phyloP scores from a whole-genome alignment of 2,113 vertebrate genomes.

The Neofelis nebulosa region DNA sequence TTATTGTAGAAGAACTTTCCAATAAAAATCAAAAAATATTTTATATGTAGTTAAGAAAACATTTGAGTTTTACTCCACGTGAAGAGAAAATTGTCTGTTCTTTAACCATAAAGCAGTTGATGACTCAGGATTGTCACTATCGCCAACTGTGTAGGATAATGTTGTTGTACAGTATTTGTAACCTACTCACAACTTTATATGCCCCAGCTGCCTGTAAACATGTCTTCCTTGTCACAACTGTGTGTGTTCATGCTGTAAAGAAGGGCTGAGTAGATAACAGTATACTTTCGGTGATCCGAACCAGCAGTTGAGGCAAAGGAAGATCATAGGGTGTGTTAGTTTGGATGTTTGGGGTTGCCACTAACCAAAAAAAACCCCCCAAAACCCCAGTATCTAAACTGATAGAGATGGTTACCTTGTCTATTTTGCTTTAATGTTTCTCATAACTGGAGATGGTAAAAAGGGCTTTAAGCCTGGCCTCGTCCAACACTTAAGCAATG shows the following conservation, averaged over 20 bases:
- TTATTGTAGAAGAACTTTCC: background rate
- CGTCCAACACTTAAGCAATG: background rate
- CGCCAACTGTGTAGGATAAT: background rate
- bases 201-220: slow-evolving; percentile 32
- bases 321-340: background rate
- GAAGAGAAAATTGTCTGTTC: background rate
- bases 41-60: background rate
- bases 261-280: background rate
- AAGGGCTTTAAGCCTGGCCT: background rate
- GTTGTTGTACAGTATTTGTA: slow-evolving; percentile 4
- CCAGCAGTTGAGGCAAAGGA: background rate
- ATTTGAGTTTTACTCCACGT: background rate
- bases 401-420: background rate
- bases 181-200: background rate
- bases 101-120: background rate
- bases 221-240: background rate
- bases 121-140: slow-evolving; percentile 3
- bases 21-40: background rate
- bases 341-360: background rate
- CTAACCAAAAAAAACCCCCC: background rate
- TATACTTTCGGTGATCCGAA: background rate
- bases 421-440: background rate
- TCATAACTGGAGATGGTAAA: background rate
- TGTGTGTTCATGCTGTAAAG: background rate
- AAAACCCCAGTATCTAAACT: background rate